Conservation (phyloP, 1,140 invertebrate species). For the Tetramorium parvispinum region DNA sequence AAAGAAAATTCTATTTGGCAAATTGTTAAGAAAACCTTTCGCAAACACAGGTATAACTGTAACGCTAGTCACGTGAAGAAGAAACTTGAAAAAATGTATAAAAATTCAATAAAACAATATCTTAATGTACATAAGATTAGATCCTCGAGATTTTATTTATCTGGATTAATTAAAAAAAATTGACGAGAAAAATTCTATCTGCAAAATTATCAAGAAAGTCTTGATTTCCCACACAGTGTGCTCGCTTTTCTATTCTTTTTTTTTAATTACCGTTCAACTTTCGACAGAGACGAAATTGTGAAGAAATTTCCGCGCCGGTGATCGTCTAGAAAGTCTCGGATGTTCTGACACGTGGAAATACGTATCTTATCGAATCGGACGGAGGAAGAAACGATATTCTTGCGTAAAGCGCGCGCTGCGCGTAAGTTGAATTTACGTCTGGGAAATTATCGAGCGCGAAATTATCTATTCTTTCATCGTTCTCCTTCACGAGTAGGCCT, state of each 20-base stretch:
- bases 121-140: neutral
- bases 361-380: conserved; percentile 1
- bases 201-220: conserved; percentile 22
- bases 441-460: neutral
- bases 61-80: neutral
- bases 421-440: neutral
- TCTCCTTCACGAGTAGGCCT: neutral
- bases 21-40: no score
- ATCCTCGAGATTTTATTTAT: neutral
- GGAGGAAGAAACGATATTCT: conserved; percentile 6
- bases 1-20: no score
- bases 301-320: conserved; percentile 45
- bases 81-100: neutral
- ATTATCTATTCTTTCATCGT: conserved; percentile 28
- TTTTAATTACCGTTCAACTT: conserved; percentile 33
- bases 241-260: neutral
- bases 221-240: neutral
- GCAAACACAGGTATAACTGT: neutral
- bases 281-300: conserved; percentile 36
- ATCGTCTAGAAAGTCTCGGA: conserved; percentile 23
- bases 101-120: neutral
- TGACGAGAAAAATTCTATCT: neutral
- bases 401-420: neutral
- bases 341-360: conserved; percentile 16
- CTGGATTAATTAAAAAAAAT: neutral